Percentiles rank a stretch among this genome's conserved stretches.
These are phyloP conservation scores for Acanthaster planci DNA, from an alignment of 35 echinoderm and acorn worm species.

Conservation along the genomic window DNA sequence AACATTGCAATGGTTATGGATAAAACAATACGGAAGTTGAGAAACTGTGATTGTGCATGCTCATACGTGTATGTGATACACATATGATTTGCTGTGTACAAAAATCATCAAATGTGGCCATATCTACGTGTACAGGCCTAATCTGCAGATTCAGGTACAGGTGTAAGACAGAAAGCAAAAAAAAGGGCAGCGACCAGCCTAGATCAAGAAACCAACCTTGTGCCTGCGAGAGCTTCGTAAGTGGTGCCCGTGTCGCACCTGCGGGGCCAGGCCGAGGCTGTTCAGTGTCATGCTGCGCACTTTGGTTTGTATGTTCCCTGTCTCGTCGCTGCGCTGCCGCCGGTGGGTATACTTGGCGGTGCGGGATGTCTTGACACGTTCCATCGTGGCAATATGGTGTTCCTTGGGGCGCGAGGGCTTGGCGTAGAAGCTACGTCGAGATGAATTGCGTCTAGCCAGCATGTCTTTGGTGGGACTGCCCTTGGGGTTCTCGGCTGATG, in stretches of 20 bases:
- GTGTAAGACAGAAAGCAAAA: too few species aligned
- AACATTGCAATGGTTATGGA: too few species aligned
- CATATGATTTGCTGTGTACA: too few species aligned
- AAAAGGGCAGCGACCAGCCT: too few species aligned
- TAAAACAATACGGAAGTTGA: too few species aligned
- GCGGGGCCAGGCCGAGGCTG: conserved; percentile 1
- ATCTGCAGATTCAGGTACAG: too few species aligned
- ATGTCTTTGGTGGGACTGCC: too few species aligned
- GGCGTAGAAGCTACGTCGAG: conserved; percentile 30
- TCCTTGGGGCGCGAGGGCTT: conserved; percentile 2
- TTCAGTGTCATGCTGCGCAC: conserved; percentile 32
- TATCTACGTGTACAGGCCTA: too few species aligned
- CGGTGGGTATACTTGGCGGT: conserved; percentile 62
- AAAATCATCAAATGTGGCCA: too few species aligned
- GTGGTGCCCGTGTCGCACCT: conserved; percentile 7
- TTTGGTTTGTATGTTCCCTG: conserved; percentile 43
- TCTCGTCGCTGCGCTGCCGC: conserved; percentile 62
- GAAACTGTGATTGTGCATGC: too few species aligned
- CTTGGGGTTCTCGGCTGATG: too few species aligned
- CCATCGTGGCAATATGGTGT: conserved; percentile 23
- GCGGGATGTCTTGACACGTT: conserved; percentile 25
- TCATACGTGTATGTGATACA: too few species aligned
- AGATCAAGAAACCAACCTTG: not conserved
- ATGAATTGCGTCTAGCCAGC: conserved; percentile 41
- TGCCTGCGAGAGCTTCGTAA: conserved; percentile 14